These are phyloP conservation scores for Calycopis cecrops DNA, from an alignment of 1,140 invertebrate genomes.

Conservation along the genomic window DNA sequence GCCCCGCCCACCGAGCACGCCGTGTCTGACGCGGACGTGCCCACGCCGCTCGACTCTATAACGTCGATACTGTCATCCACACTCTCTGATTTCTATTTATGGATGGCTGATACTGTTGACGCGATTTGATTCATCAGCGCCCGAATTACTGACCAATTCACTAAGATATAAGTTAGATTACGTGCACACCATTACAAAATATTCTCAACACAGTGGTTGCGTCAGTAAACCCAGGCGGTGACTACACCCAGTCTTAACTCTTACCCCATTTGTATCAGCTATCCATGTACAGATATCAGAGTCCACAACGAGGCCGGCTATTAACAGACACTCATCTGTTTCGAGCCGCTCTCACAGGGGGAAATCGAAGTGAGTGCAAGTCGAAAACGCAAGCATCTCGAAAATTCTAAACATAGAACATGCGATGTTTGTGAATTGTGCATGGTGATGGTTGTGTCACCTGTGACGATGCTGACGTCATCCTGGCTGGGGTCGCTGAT, in stretches of 20 bases:
- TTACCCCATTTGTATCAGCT: too few relatives aligned
- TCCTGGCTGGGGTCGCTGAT: conserved; percentile 88
- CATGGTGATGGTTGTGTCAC: conserved; percentile 78
- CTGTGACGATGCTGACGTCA: conserved; percentile 92
- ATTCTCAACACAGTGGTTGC: too few relatives aligned
- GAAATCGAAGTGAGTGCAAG: conserved; percentile 35
- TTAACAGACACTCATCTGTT: too few relatives aligned
- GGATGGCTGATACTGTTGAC: too few relatives aligned
- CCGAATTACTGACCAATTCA: too few relatives aligned
- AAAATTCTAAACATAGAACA: conserved; percentile 52
- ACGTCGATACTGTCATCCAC: conserved; percentile 91
- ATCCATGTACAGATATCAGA: too few relatives aligned
- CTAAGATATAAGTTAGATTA: too few relatives aligned
- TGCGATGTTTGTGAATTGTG: conserved; percentile 48
- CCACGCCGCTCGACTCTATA: conserved; percentile 92
- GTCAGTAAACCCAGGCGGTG: conserved; percentile 7
- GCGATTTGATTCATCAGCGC: too few relatives aligned
- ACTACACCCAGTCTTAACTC: not conserved
- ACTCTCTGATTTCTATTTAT: conserved; percentile 75
- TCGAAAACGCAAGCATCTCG: conserved; percentile 52
- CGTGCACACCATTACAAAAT: too few relatives aligned
- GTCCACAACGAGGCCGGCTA: too few relatives aligned
- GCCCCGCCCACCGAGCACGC: conserved; percentile 85
- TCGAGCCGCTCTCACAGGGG: too few relatives aligned
- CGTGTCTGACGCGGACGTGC: conserved; percentile 90